Percentiles rank a stretch among this genome's conserved stretches.
Evolutionary conservation across 2,113 vertebrate species (phyloP).

Genomic region (Malurus elegans): DNA sequence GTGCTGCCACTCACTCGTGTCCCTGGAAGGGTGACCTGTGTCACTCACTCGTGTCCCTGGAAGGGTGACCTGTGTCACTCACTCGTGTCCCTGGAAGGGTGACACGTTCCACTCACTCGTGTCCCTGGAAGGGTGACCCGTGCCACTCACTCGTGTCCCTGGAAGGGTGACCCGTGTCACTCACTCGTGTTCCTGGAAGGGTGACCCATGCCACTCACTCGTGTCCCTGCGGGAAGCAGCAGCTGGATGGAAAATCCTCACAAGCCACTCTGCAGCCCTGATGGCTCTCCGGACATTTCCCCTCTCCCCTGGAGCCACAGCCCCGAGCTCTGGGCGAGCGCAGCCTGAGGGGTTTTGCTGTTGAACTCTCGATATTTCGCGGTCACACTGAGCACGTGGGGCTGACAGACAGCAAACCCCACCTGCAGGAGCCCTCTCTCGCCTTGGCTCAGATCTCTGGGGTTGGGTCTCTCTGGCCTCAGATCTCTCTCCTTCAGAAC

Average conservation of each 20-base stretch:
- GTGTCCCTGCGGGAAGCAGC: not conserved
- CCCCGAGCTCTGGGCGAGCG: not conserved
- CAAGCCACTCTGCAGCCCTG: not conserved
- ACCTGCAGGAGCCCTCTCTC: not conserved
- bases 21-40: not conserved
- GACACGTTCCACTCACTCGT: no score
- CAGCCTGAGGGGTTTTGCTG: not conserved
- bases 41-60: no score
- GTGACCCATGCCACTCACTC: not conserved
- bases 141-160: no score
- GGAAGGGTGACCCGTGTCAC: no score
- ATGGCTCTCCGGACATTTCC: not conserved
- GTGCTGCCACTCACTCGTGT: not conserved
- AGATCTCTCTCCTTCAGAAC: not conserved
- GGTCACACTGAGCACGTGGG: rapidly evolving
- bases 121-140: no score
- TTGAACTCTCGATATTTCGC: not conserved
- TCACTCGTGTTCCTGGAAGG: no score
- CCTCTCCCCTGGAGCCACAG: not conserved
- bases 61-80: no score
- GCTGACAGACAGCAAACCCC: not conserved
- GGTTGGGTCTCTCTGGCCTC: not conserved
- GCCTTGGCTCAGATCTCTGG: not conserved
- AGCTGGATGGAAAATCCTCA: not conserved
- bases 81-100: no score